Base-by-base conservation (phyloP, 2,113 vertebrate genomes). In the Columba janthina region DNA sequence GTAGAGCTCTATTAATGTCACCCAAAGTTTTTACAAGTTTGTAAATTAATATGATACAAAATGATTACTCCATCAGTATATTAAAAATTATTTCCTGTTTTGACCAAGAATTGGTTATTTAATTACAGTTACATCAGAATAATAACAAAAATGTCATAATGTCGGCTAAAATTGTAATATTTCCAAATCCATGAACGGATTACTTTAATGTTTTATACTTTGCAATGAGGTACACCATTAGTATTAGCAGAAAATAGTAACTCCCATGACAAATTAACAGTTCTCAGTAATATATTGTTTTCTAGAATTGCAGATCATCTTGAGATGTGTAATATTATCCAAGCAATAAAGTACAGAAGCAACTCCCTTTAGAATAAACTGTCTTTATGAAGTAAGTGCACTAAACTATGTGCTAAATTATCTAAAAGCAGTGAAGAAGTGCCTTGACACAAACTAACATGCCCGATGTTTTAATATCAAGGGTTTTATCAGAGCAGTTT, bases 81-180 rank as follows among this genome's bases (percentile, higher is more conserved):
- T 93, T 31, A 90, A 80, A 16, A 32, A 83, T 64, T 62, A 88
- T 79, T 93, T 97, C 85, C 78, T 88, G 79, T 90, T 94, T 89
- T 95, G 84, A 85, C 40, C 32, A 57, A 89, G 58, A 65, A 34
- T 88, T 88, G 31, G 40, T 38, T 42, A 77, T 88, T 85, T 88
- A 90, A 85, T 92, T 77, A 80, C 34, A 66, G 29, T 91, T 91
- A 88, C 85, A 85, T 90, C 90, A 95, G 82, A 88, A 94, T 44
- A 79, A 90, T 93, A 94, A 24, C 66, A 87, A 91, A 85, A 85
- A 91, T 88, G 75, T 85, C 69, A 66, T 76, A 31, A 80, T 14
- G 34, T 93, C 89, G 56, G 51, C 75, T 88, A 74, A 71, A 88
- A 71, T 31, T 4, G 58, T 29, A 88, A 11, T 77, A 57, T 53